Percentiles rank a stretch among this genome's conserved stretches.
Evolutionary conservation across 2,113 vertebrate genomes (phyloP).

Genomic region (Podilymbus podiceps): DNA sequence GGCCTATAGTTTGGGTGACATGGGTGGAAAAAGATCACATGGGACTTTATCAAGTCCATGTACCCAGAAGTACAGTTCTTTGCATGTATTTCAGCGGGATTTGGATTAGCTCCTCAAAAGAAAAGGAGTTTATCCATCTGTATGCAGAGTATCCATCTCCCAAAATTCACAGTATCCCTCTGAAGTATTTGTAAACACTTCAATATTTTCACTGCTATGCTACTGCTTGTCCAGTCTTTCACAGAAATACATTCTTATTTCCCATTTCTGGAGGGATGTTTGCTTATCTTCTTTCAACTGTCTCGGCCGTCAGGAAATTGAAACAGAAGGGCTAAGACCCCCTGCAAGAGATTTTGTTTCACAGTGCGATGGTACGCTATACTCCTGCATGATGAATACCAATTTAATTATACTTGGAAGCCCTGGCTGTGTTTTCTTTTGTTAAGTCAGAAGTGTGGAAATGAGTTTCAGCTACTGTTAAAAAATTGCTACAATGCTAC

Average conservation of each 20-base stretch:
- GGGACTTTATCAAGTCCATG: neutral
- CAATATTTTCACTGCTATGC: neutral
- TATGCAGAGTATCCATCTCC: neutral
- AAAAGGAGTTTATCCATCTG: neutral
- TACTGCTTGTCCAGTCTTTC: neutral
- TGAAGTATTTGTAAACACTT: neutral
- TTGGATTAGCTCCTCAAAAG: neutral
- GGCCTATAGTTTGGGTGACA: neutral
- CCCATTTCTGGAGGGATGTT: neutral
- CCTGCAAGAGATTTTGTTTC: conserved; percentile 18
- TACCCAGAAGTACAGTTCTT: neutral
- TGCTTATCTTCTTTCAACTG: conserved; percentile 22
- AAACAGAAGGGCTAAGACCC: conserved; percentile 23
- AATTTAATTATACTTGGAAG: conserved; percentile 37
- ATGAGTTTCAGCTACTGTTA: conserved; percentile 33
- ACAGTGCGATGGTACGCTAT: neutral
- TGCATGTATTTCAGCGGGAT: neutral
- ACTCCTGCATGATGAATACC: conserved; percentile 30
- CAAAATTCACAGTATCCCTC: neutral
- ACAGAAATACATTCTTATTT: neutral
- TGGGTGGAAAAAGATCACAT: neutral
- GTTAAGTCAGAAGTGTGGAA: conserved; percentile 35
- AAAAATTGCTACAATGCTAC: neutral
- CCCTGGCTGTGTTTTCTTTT: conserved; percentile 22
- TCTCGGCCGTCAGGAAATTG: conserved; percentile 12